phyloP scores from a whole-genome alignment of 2,888 invertebrate species.

The Julus scandinavius region DNA sequence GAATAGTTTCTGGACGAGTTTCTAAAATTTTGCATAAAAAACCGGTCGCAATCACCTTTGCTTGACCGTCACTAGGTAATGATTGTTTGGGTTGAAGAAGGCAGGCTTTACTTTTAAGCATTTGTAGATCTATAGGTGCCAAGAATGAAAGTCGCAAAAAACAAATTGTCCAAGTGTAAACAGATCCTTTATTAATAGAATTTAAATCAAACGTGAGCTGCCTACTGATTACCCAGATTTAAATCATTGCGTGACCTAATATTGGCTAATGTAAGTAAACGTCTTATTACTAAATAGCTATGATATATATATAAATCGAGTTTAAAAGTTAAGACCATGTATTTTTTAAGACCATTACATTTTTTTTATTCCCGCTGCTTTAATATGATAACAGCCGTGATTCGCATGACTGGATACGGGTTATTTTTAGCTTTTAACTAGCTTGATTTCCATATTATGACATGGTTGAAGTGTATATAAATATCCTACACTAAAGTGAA shows the following conservation, averaged over 20 bases:
- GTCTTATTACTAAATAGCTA: background rate
- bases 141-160: conserved; percentile 18
- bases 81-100: background rate
- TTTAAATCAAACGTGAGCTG: background rate
- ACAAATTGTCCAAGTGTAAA: background rate
- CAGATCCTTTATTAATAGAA: background rate
- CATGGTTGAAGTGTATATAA: too few species aligned
- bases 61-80: conserved; percentile 19
- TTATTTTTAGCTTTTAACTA: too few species aligned
- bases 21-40: background rate
- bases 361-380: background rate
- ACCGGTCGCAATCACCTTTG: conserved; percentile 32
- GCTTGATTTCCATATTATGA: too few species aligned
- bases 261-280: conserved; percentile 17
- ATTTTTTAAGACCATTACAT: background rate
- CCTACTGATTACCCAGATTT: background rate
- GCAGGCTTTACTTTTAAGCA: background rate
- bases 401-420: too few species aligned
- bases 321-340: background rate
- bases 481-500: too few species aligned
- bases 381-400: too few species aligned
- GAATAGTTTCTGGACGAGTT: background rate
- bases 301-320: background rate
- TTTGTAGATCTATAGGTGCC: background rate
- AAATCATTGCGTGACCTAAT: background rate